These are phyloP conservation scores for Thaumetopoea pityocampa DNA, from an alignment of 1,140 invertebrate genomes.

Conservation along the genomic window DNA sequence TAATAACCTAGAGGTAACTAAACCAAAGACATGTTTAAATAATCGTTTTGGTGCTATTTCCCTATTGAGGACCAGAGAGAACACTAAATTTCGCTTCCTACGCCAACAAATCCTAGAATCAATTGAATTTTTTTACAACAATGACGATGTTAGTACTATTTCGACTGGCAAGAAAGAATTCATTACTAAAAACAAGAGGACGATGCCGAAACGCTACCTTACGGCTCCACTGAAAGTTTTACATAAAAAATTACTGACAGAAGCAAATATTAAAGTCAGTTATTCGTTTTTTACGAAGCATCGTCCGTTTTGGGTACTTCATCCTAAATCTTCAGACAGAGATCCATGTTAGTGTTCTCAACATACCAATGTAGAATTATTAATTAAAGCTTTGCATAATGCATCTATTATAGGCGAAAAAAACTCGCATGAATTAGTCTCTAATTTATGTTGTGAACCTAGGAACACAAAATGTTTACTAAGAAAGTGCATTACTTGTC, in stretches of 20 bases:
- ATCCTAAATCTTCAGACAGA: slow-evolving; percentile 10
- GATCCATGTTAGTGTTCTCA: slow-evolving; percentile 18
- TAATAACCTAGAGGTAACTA: too few relatives aligned
- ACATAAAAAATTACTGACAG: slow-evolving; percentile 17
- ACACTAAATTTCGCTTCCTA: neutral
- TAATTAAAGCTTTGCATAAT: slow-evolving; percentile 10
- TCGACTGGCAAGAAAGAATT: slow-evolving; percentile 17
- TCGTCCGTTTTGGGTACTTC: slow-evolving; percentile 19
- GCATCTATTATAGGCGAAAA: neutral
- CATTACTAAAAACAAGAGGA: slow-evolving; percentile 15
- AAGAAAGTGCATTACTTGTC: neutral
- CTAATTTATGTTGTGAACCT: neutral
- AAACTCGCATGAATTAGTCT: neutral
- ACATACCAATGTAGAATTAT: slow-evolving; percentile 21
- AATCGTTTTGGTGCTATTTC: too few relatives aligned
- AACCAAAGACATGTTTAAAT: too few relatives aligned
- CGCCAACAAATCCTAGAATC: neutral
- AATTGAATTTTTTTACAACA: slow-evolving; percentile 1
- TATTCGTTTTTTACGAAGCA: slow-evolving; percentile 15
- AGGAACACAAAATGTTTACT: neutral
- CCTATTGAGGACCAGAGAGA: too few relatives aligned
- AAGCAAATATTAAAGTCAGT: slow-evolving; percentile 11
- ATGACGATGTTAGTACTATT: slow-evolving; percentile 2
- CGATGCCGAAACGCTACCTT: slow-evolving; percentile 20
- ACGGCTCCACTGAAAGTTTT: slow-evolving; percentile 9